These are phyloP conservation scores for Varanus salvator DNA, from an alignment of 2,113 vertebrate species.

Conservation along the genomic window DNA sequence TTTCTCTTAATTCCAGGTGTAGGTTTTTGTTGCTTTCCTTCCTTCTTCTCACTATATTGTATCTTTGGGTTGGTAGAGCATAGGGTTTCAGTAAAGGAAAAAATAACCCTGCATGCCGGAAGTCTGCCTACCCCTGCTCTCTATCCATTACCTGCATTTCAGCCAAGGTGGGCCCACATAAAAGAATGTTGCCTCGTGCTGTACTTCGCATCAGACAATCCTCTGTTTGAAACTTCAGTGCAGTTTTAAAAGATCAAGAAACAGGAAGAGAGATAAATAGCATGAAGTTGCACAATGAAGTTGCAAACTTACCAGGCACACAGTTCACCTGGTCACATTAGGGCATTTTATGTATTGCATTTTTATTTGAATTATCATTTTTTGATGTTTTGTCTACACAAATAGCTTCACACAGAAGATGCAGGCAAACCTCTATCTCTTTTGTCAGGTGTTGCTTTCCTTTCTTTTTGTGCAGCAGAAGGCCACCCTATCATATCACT, in stretches of 20 bases:
- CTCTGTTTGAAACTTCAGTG: too few species aligned
- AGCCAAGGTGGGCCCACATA: not conserved
- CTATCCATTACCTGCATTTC: not conserved
- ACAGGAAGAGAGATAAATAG: too few species aligned
- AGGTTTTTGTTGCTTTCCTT: too few species aligned
- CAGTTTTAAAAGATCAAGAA: too few species aligned
- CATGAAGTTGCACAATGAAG: not conserved
- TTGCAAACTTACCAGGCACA: not conserved
- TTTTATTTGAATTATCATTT: not conserved
- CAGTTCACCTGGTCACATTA: not conserved
- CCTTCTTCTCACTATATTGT: too few species aligned
- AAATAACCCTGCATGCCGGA: too few species aligned
- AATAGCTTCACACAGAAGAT: not conserved
- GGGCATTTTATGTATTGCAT: not conserved
- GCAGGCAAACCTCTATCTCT: not conserved
- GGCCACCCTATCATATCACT: not conserved
- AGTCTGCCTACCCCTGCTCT: too few species aligned
- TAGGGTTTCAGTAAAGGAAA: too few species aligned
- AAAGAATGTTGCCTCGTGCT: too few species aligned
- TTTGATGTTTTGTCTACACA: not conserved
- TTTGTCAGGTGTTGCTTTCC: not conserved
- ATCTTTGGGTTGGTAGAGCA: too few species aligned
- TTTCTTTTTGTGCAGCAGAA: not conserved
- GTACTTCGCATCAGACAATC: too few species aligned
- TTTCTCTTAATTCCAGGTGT: not conserved